phyloP scores from a whole-genome alignment of 2,797 vertebrate species.

The Sebastes goodei region DNA sequence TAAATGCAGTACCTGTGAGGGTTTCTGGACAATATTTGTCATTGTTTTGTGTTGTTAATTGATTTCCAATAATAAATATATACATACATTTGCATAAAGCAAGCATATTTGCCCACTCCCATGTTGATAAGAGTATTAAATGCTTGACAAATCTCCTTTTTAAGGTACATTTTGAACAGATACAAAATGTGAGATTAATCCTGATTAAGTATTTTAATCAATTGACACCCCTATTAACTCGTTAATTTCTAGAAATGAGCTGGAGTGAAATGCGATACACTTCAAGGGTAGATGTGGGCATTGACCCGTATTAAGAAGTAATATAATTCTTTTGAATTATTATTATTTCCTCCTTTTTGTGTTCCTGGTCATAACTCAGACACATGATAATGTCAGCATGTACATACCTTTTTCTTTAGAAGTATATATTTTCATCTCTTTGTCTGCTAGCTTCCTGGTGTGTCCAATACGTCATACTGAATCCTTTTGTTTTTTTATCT shows the following conservation, averaged over 20 bases:
- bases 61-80: no score
- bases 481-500: slow-evolving; percentile 1
- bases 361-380: neutral
- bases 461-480: neutral
- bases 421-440: neutral
- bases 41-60: no score
- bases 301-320: neutral
- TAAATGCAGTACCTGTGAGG: no score
- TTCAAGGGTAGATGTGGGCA: neutral
- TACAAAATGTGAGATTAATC: no score
- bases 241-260: neutral
- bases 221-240: neutral
- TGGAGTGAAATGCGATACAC: neutral
- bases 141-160: no score
- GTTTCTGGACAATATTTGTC: no score
- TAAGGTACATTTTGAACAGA: no score
- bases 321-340: neutral
- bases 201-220: no score
- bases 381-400: neutral
- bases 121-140: no score
- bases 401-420: neutral
- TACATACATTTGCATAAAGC: no score
- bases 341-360: neutral
- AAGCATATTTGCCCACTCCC: no score
- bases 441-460: neutral